Percentiles rank a stretch among this genome's conserved stretches.
Evolutionary conservation across 2,113 vertebrate species (phyloP).

Genomic region (Vimba vimba): DNA sequence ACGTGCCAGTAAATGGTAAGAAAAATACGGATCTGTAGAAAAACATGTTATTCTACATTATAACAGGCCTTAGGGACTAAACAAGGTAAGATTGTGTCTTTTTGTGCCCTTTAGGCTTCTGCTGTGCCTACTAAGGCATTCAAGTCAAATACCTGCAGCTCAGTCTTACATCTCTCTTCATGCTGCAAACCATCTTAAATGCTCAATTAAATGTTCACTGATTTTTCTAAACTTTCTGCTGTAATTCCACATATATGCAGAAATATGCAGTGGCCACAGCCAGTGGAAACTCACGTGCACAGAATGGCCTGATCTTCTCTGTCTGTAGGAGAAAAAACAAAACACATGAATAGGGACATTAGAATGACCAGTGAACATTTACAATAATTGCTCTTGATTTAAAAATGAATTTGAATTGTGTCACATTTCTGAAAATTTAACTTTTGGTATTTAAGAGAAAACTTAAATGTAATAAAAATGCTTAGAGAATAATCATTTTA

Average conservation of each 20-base stretch:
- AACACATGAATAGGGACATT: not conserved
- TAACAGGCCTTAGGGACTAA: not conserved
- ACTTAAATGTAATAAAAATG: not conserved
- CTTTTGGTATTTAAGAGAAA: not conserved
- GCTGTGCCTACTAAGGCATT: too few relatives aligned
- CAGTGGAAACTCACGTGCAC: slow-evolving; percentile 87
- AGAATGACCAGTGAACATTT: not conserved
- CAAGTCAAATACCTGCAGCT: too few relatives aligned
- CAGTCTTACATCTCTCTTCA: not conserved
- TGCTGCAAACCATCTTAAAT: not conserved
- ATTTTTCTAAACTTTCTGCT: not conserved
- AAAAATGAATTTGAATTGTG: not conserved
- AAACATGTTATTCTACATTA: not conserved
- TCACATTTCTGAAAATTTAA: not conserved
- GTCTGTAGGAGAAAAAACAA: slow-evolving; percentile 72
- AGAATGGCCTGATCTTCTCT: slow-evolving; percentile 91
- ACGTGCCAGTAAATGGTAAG: not conserved
- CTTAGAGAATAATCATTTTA: not conserved
- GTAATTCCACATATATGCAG: not conserved
- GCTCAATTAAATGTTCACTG: not conserved
- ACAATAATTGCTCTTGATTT: not conserved
- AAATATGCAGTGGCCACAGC: not conserved
- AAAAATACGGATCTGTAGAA: not conserved
- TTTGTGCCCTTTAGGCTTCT: not conserved
- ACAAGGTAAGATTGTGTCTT: not conserved